phyloP scores from a whole-genome alignment of 2,797 vertebrate species.

The Darevskia nairensis region DNA sequence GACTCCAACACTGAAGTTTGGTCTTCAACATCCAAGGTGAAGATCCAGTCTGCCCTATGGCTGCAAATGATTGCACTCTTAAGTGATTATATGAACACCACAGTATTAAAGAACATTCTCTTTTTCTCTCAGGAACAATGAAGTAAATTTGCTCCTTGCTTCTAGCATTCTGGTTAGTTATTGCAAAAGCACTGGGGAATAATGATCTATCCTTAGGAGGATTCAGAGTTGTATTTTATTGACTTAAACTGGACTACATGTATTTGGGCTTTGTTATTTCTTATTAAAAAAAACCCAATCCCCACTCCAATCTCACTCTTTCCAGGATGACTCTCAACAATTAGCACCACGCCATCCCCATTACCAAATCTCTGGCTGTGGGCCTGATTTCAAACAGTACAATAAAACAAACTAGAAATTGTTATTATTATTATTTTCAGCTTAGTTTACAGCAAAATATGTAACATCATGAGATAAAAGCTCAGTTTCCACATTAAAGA shows the following conservation, averaged over 20 bases:
- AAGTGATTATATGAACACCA: neutral
- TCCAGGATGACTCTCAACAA: neutral
- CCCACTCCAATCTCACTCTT: neutral
- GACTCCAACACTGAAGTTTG: no score
- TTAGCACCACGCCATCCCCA: neutral
- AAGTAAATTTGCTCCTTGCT: neutral
- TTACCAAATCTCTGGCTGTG: neutral
- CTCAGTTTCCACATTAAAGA: constrained; percentile 6
- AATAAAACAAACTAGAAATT: neutral
- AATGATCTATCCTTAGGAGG: neutral
- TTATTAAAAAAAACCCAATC: neutral
- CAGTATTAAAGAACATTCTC: neutral
- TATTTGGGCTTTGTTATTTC: neutral
- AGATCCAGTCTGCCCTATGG: no score
- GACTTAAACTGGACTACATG: neutral
- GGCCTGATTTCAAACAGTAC: constrained; percentile 20
- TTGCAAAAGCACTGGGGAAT: neutral
- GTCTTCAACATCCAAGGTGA: no score
- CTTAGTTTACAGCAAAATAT: constrained; percentile 36
- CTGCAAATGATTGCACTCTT: no score
- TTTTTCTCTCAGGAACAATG: neutral
- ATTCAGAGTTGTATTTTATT: neutral
- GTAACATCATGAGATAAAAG: neutral
- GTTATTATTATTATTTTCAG: neutral
- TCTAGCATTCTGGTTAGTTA: neutral